These are phyloP conservation scores for Pyralis farinalis DNA, from an alignment of 2,888 invertebrate species.

Conservation along the genomic window DNA sequence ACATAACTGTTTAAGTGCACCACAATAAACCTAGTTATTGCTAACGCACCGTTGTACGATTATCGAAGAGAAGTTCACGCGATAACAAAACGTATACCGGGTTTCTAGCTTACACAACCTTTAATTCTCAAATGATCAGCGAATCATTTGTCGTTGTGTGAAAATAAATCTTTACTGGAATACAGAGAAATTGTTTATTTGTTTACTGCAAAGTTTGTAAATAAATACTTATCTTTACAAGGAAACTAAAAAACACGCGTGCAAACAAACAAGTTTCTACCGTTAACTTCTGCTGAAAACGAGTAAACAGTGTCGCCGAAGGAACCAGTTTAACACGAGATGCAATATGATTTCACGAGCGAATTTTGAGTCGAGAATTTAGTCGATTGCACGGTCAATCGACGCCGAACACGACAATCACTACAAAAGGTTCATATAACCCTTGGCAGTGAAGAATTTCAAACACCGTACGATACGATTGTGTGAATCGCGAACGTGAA, in stretches of 20 bases:
- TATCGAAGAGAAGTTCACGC: not conserved
- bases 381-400: slow-evolving; percentile 4
- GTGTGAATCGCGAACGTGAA: slow-evolving; percentile 75
- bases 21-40: no score
- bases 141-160: slow-evolving; percentile 41
- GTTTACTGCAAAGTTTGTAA: slow-evolving; percentile 45
- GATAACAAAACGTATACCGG: slow-evolving; percentile 2
- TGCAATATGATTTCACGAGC: slow-evolving; percentile 36
- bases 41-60: slow-evolving; percentile 10
- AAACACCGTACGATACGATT: slow-evolving; percentile 61
- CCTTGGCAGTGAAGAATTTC: slow-evolving; percentile 52
- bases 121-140: slow-evolving; percentile 37
- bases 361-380: slow-evolving; percentile 21
- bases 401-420: slow-evolving; percentile 21
- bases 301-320: slow-evolving; percentile 44
- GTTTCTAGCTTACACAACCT: slow-evolving; percentile 28
- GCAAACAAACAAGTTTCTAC: slow-evolving; percentile 68
- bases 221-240: slow-evolving; percentile 40
- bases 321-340: slow-evolving; percentile 53
- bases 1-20: no score
- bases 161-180: slow-evolving; percentile 24
- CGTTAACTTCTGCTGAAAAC: slow-evolving; percentile 64
- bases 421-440: slow-evolving; percentile 51
- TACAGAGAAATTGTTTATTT: no score
- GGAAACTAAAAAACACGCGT: slow-evolving; percentile 44